phyloP scores from a whole-genome alignment of 2,113 vertebrate genomes.

The Pelmatolapia mariae region DNA sequence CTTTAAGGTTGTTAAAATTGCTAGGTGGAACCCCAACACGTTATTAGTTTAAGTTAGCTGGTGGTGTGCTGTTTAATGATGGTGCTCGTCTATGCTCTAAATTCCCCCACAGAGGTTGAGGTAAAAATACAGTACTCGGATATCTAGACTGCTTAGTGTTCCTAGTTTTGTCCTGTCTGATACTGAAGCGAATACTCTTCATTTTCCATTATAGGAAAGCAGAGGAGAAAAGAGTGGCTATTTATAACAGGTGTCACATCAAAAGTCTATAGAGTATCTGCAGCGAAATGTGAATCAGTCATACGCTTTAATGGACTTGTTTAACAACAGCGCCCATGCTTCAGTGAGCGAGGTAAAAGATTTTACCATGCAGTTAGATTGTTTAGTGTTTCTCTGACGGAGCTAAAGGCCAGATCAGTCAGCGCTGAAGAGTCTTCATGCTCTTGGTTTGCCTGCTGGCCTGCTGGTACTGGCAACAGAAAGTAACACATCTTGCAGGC shows the following conservation, averaged over 20 bases:
- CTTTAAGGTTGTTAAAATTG: background rate
- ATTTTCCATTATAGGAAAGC: background rate
- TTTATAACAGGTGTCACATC: background rate
- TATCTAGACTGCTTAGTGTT: background rate
- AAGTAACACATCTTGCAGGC: conserved; percentile 51
- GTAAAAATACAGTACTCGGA: background rate
- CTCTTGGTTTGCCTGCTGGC: conserved; percentile 10
- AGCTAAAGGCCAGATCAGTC: conserved; percentile 14
- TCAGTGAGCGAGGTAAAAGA: background rate
- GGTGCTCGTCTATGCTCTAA: background rate
- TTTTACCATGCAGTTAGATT: background rate
- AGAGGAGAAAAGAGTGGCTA: background rate
- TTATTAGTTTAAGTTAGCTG: background rate
- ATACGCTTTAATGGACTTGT: background rate
- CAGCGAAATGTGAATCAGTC: background rate
- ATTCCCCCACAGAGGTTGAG: background rate
- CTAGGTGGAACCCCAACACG: background rate
- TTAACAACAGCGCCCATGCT: background rate
- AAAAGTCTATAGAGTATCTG: background rate
- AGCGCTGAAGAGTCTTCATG: conserved; percentile 21
- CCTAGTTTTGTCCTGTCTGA: background rate
- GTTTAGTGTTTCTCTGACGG: background rate
- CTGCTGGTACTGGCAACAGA: conserved; percentile 56
- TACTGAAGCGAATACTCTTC: background rate
- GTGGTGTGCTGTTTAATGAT: background rate